Evolutionary conservation across 2,797 vertebrate species (phyloP).

Genomic region (Protonibea diacanthus): DNA sequence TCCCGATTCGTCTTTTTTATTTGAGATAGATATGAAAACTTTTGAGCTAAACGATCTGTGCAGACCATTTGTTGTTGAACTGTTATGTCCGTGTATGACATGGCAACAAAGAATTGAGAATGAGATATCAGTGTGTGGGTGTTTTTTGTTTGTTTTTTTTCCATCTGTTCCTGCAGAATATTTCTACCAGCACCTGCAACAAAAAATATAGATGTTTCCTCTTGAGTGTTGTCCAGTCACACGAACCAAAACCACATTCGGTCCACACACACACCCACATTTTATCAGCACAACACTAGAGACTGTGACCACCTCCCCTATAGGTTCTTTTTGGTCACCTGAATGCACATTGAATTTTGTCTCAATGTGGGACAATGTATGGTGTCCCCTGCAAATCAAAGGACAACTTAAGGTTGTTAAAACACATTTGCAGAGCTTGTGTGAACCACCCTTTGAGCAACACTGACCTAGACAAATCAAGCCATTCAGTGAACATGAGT

Average conservation of each 20-base stretch:
- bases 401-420: slow-evolving; percentile 1
- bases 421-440: slow-evolving; percentile 1
- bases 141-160: not conserved
- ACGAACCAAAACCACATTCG: not conserved
- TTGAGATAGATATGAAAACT: not conserved
- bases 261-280: not conserved
- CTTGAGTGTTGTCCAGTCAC: not conserved
- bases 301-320: not conserved
- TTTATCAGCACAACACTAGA: not conserved
- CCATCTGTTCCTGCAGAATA: not conserved
- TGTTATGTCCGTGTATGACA: not conserved
- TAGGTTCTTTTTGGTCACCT: not conserved
- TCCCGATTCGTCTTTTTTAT: not conserved
- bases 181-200: not conserved
- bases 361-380: not conserved
- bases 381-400: not conserved
- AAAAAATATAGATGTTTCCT: not conserved
- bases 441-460: slow-evolving; percentile 4
- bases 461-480: slow-evolving; percentile 43
- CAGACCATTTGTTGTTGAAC: not conserved
- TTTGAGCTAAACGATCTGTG: not conserved
- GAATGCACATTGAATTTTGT: not conserved
- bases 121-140: not conserved
- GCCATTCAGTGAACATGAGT: slow-evolving; percentile 43
- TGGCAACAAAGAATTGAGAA: not conserved